These are phyloP conservation scores for Ditula angustiorana DNA, from an alignment of 2,888 invertebrate genomes.

Conservation along the genomic window DNA sequence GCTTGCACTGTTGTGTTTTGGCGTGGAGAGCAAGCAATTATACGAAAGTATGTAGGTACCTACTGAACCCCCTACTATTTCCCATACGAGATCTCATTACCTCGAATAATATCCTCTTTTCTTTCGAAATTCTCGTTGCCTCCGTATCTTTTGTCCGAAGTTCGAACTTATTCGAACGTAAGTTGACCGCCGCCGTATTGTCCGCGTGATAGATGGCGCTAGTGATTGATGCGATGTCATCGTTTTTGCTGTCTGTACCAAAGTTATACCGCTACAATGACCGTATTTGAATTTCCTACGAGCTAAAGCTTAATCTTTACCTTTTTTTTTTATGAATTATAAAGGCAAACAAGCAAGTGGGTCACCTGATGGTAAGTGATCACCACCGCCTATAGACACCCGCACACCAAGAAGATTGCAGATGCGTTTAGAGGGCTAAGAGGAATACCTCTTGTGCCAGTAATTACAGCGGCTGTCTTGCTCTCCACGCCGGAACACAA, in stretches of 20 bases:
- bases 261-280: background rate
- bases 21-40: background rate
- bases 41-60: no score
- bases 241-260: constrained; percentile 2
- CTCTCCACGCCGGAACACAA: no score
- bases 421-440: no score
- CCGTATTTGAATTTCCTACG: constrained; percentile 2
- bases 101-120: background rate
- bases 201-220: constrained; percentile 17
- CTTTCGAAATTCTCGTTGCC: background rate
- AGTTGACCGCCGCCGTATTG: constrained; percentile 19
- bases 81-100: background rate
- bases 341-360: no score
- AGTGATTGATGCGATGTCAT: constrained; percentile 14
- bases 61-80: background rate
- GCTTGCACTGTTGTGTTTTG: no score
- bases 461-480: no score
- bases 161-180: constrained; percentile 8
- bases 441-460: no score
- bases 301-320: background rate
- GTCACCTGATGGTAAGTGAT: no score
- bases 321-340: no score
- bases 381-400: no score
- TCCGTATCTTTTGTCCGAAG: constrained; percentile 7
- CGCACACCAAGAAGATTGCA: no score